Percentiles rank a stretch among this genome's conserved stretches.
phyloP scores from a whole-genome alignment of 2,113 vertebrate species.

The Antechinus flavipes region DNA sequence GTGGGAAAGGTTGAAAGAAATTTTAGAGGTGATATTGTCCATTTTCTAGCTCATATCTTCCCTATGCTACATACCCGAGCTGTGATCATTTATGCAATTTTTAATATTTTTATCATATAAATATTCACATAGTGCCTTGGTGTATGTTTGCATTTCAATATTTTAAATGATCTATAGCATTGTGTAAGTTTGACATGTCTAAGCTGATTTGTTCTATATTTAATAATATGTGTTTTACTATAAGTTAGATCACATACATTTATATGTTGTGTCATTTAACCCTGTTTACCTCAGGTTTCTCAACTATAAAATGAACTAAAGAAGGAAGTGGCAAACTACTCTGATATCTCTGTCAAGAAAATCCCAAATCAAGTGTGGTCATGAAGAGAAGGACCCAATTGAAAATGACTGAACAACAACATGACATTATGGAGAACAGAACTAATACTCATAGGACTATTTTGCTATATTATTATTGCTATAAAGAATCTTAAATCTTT shows the following conservation, averaged over 20 bases:
- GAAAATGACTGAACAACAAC: neutral
- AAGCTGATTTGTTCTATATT: constrained; percentile 12
- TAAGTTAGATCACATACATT: neutral
- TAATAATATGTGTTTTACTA: neutral
- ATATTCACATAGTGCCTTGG: neutral
- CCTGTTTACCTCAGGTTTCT: neutral
- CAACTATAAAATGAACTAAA: neutral
- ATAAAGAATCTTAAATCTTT: neutral
- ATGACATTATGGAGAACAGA: constrained; percentile 38
- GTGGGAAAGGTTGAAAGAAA: neutral
- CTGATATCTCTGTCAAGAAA: neutral
- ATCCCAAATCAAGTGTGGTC: neutral
- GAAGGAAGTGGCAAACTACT: neutral
- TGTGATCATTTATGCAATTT: neutral
- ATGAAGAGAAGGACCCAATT: neutral
- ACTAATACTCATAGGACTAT: constrained; percentile 22
- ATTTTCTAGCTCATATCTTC: neutral
- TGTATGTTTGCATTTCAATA: constrained; percentile 20
- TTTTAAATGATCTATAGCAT: constrained; percentile 4
- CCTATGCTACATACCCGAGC: neutral
- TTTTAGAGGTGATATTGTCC: constrained; percentile 14
- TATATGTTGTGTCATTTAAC: neutral
- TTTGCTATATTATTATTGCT: constrained; percentile 10
- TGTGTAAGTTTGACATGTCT: neutral
- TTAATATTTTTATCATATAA: constrained; percentile 11